These are phyloP conservation scores for Delphinus delphis DNA, from an alignment of 2,113 vertebrate genomes.

Conservation along the genomic window DNA sequence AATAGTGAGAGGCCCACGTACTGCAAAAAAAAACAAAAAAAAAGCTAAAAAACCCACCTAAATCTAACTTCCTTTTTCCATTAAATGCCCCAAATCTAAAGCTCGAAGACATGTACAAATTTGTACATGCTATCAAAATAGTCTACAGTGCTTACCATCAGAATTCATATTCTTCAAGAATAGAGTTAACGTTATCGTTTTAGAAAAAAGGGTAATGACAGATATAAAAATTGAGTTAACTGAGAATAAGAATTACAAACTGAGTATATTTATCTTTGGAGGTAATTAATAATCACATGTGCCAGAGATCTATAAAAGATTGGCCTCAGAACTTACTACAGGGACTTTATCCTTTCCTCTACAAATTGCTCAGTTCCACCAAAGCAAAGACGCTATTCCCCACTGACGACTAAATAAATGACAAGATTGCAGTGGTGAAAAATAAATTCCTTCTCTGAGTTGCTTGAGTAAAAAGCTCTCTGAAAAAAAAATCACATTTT, in stretches of 20 bases:
- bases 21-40: too few relatives aligned
- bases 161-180: slow-evolving; percentile 49
- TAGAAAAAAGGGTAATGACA: slow-evolving; percentile 25
- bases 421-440: slow-evolving; percentile 70
- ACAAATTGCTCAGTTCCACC: slow-evolving; percentile 73
- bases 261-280: slow-evolving; percentile 58
- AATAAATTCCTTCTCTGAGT: slow-evolving; percentile 67
- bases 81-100: background rate
- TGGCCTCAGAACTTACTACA: slow-evolving; percentile 50
- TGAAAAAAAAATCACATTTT: slow-evolving; percentile 46
- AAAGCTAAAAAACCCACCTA: background rate
- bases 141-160: background rate
- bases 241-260: slow-evolving; percentile 54
- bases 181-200: slow-evolving; percentile 43
- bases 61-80: background rate
- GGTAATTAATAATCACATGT: slow-evolving; percentile 52
- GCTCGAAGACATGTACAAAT: background rate
- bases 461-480: slow-evolving; percentile 52
- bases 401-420: slow-evolving; percentile 76
- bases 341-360: slow-evolving; percentile 59
- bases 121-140: background rate
- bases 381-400: slow-evolving; percentile 72
- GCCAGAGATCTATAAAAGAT: slow-evolving; percentile 54
- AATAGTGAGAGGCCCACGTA: too few relatives aligned
- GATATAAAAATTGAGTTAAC: slow-evolving; percentile 52